Conservation (phyloP, 2,888 invertebrate genomes). For the Parasteatoda lunata region DNA sequence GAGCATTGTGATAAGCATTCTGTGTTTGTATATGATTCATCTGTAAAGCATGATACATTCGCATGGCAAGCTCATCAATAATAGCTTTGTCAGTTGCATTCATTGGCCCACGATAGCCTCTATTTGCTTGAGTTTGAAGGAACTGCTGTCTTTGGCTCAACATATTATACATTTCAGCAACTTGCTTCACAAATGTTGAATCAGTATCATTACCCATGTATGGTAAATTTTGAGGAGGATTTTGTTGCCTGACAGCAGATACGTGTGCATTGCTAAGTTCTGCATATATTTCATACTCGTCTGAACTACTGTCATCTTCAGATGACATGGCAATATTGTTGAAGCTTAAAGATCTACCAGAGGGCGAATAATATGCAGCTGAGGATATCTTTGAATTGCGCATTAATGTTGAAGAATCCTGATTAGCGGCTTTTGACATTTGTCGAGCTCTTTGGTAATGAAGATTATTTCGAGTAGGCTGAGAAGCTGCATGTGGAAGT, state of each 20-base stretch:
- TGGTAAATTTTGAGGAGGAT: not conserved
- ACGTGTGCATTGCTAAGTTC: conserved; percentile 35
- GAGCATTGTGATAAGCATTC: conserved; percentile 16
- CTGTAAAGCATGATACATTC: conserved; percentile 61
- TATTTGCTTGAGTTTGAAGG: conserved; percentile 38
- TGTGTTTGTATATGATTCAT: conserved; percentile 61
- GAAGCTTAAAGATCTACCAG: conserved; percentile 57
- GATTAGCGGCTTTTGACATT: conserved; percentile 27
- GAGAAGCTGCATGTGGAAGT: conserved; percentile 12
- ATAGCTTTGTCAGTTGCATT: conserved; percentile 48
- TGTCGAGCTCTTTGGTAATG: conserved; percentile 62
- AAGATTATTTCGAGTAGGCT: conserved; percentile 23
- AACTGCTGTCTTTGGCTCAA: conserved; percentile 52
- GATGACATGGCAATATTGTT: conserved; percentile 60
- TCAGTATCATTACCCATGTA: not conserved
- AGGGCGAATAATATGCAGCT: conserved; percentile 52
- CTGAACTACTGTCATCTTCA: conserved; percentile 53
- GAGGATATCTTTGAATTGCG: conserved; percentile 44
- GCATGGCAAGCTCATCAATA: conserved; percentile 59
- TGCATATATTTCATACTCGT: conserved; percentile 59
- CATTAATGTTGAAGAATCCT: conserved; percentile 27
- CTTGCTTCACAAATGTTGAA: conserved; percentile 16
- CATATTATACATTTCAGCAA: conserved; percentile 62
- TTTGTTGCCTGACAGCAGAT: not conserved
- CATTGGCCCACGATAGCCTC: conserved; percentile 30